Evolutionary conservation across 2,888 invertebrate species (phyloP), one percentile per base, ranked within the genome.

Genomic region (Cyclophora albipunctata): DNA sequence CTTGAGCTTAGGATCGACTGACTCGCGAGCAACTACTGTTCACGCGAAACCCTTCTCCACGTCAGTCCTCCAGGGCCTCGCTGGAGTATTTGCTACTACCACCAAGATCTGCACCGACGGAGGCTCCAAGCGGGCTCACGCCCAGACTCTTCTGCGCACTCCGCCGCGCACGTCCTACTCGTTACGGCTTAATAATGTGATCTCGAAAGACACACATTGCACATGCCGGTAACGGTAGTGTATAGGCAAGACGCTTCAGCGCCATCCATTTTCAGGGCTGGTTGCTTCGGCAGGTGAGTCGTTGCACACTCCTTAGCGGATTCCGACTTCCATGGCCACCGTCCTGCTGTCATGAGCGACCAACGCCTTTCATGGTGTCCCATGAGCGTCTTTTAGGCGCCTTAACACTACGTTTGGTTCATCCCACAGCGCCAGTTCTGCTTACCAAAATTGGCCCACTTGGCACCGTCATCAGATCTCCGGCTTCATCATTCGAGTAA

Each of bases 351-450:
- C 20, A 20, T 20, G 20, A 20, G 20, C 20, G 20, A 20, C 20
- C 20, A 20, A 20, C 20, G 20, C 20, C 6, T 34, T 43, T 43
- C 33, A 43, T 20, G 6, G 43, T 34, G 33, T 33, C 33, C 43
- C 43, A 43, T 43, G 74, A 73, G 91, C 90, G 90, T 90, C 85
- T 82, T 81, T 91, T 84, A 73, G 91, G 91, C 91, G 88, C 92
- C 90, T 91, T 92, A 92, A 90, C 91, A 90, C 89, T 79, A 83
- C 91, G 91, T 92, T 92, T 90, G 91, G 91, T 93, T 92, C 92
- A 93, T 92, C 92, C 92, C 92, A 90, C 92, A 93, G 90, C 92
- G 91, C 92, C 92, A 93, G 92, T 93, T 93, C 92, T 93, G 92
- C 92, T 92, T 92, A 92, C 92, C 91, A 92, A 92, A 92, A 91